Evolutionary conservation across 2,113 vertebrate species (phyloP).

Genomic region (Eonycteris spelaea): DNA sequence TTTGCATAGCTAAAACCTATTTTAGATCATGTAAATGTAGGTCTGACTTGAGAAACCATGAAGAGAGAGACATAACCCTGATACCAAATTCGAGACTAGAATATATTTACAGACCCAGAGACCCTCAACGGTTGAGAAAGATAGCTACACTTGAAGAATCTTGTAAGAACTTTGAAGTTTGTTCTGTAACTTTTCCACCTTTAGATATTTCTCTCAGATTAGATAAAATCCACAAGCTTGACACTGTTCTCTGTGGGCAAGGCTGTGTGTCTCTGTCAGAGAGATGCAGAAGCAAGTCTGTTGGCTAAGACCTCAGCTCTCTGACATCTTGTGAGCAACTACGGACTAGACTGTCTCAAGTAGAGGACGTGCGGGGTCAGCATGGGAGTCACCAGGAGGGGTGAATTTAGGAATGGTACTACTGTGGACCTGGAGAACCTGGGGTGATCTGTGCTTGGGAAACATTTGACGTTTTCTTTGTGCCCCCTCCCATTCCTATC

Average conservation of each 20-base stretch:
- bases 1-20: background rate
- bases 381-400: background rate
- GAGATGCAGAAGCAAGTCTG: background rate
- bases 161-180: background rate
- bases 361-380: background rate
- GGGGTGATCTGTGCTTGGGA: too few relatives aligned
- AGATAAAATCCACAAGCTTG: background rate
- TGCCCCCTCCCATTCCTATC: too few relatives aligned
- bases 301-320: background rate
- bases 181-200: background rate
- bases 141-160: background rate
- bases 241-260: background rate
- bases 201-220: background rate
- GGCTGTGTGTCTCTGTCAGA: background rate
- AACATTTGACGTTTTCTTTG: too few relatives aligned
- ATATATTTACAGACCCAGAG: background rate
- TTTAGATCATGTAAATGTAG: background rate
- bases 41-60: background rate
- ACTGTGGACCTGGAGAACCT: background rate
- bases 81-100: background rate
- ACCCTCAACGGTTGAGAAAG: background rate
- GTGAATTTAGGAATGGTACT: background rate
- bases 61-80: background rate
- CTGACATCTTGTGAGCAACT: background rate
- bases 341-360: background rate